Evolutionary conservation across 2,797 vertebrate species (phyloP).

Genomic region (Brachymystax lenok): DNA sequence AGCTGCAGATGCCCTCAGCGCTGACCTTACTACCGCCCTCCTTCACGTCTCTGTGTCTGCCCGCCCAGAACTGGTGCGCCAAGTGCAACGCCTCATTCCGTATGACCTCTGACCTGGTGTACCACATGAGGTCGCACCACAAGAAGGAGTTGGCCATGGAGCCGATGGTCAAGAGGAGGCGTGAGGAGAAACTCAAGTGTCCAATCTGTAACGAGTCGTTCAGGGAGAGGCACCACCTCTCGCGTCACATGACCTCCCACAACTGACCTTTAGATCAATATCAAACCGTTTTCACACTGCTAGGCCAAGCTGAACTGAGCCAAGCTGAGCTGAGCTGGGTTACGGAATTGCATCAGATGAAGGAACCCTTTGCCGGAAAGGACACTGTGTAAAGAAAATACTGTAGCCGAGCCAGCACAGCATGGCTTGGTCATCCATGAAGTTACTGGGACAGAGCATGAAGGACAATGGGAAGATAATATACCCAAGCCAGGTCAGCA

Average conservation of each 20-base stretch:
- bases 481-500: not conserved
- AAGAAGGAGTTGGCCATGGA: conserved; percentile 96
- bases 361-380: not conserved
- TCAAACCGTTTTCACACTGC: not conserved
- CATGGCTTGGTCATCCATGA: not conserved
- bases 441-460: not conserved
- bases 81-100: conserved; percentile 98
- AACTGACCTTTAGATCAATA: conserved; percentile 76
- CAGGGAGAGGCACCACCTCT: conserved; percentile 95
- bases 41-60: conserved; percentile 94
- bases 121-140: conserved; percentile 98
- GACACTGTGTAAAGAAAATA: not conserved
- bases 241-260: conserved; percentile 98
- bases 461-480: not conserved
- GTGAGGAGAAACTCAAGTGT: conserved; percentile 97
- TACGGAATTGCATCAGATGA: not conserved
- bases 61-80: conserved; percentile 98
- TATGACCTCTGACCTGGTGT: conserved; percentile 98
- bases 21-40: conserved; percentile 93
- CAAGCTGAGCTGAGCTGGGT: not conserved
- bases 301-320: conserved; percentile 10
- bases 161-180: conserved; percentile 90
- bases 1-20: conserved; percentile 91
- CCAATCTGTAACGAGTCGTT: conserved; percentile 98
- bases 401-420: not conserved